Evolutionary conservation across 2,797 vertebrate species (phyloP).

Genomic region (Crypturellus tataupa): DNA sequence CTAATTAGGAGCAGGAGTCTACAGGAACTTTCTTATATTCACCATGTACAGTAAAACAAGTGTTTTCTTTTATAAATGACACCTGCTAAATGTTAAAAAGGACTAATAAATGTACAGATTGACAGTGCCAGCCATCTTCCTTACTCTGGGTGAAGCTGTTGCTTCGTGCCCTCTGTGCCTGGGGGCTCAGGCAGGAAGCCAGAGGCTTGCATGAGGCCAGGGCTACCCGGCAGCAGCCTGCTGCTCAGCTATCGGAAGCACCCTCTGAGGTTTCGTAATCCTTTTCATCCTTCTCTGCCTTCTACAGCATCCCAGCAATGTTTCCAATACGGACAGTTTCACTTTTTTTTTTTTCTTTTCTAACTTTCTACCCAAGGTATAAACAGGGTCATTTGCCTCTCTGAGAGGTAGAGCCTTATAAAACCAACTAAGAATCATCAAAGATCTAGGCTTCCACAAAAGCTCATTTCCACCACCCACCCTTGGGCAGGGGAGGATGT

Average conservation of each 20-base stretch:
- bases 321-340: background rate
- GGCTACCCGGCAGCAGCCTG: background rate
- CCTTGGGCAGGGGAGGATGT: background rate
- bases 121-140: background rate
- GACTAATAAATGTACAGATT: background rate
- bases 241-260: background rate
- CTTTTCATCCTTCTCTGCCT: background rate
- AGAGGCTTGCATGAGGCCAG: background rate
- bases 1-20: slow-evolving; percentile 28
- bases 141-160: slow-evolving; percentile 6
- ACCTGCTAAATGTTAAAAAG: background rate
- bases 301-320: background rate
- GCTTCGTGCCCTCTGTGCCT: background rate
- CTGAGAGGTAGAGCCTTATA: background rate
- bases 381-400: background rate
- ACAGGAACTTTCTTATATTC: background rate
- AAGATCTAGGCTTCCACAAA: background rate
- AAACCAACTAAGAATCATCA: background rate
- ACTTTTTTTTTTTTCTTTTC: background rate
- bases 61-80: slow-evolving; percentile 15
- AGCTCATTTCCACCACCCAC: background rate
- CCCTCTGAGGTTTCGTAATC: background rate
- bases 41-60: background rate
- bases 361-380: background rate
- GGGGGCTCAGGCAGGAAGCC: slow-evolving; percentile 2